These are phyloP conservation scores for Callyntrura sp. DNA, from an alignment of 2,888 invertebrate genomes.

Conservation along the genomic window DNA sequence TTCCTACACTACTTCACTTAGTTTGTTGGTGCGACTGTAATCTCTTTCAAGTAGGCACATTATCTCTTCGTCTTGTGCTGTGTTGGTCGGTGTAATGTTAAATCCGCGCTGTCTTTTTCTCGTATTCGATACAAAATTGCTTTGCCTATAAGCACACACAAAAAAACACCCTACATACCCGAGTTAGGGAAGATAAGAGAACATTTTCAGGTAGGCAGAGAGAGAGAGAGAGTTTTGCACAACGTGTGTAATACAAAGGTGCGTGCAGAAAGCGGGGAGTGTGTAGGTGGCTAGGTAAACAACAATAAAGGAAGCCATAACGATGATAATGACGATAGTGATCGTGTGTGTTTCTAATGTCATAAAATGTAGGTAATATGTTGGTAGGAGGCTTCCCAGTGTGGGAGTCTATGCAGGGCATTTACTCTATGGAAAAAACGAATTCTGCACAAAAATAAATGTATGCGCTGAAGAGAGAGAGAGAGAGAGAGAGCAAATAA, in stretches of 20 bases:
- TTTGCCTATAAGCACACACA: background rate
- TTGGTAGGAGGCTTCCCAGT: background rate
- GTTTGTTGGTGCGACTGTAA: conserved; percentile 23
- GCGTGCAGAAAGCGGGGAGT: background rate
- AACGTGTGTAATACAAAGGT: no score
- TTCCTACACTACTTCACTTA: conserved; percentile 1
- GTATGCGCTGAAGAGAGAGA: background rate
- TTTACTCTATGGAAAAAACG: background rate
- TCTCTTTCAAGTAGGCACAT: conserved; percentile 53
- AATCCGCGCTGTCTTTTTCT: conserved; percentile 47
- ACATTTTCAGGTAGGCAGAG: conserved; percentile 30
- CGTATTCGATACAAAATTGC: background rate
- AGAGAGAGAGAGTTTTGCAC: no score
- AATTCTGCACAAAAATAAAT: background rate
- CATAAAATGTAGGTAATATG: conserved; percentile 49
- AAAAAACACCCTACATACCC: background rate
- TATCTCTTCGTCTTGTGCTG: conserved; percentile 19
- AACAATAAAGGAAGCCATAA: conserved; percentile 47
- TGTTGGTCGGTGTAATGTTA: conserved; percentile 3
- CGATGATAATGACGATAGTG: conserved; percentile 1
- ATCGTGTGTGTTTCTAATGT: conserved; percentile 29
- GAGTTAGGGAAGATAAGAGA: background rate
- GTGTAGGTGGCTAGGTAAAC: conserved; percentile 28
- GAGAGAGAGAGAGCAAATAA: conserved; percentile 40
- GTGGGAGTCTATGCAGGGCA: background rate